Percentiles rank a stretch among this genome's conserved stretches.
Conservation (phyloP, 2,113 vertebrate genomes). For the Egretta garzetta region DNA sequence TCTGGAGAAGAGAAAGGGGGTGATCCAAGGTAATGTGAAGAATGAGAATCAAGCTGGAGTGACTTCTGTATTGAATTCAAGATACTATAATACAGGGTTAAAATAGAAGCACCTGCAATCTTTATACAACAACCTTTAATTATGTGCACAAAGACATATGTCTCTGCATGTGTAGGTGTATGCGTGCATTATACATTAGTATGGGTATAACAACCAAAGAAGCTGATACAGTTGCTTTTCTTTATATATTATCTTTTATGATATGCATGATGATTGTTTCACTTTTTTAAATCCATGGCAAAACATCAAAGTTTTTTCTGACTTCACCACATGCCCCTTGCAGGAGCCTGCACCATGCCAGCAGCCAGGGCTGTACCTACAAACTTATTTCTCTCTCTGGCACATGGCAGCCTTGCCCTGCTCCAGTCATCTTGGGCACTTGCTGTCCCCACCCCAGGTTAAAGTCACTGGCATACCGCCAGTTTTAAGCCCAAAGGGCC, state of each 20-base stretch:
- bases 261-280: background rate
- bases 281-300: background rate
- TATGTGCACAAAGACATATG: background rate
- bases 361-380: background rate
- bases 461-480: background rate
- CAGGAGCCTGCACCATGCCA: accelerated
- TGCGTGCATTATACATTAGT: background rate
- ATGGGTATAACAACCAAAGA: background rate
- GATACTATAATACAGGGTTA: background rate
- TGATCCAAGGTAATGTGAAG: background rate
- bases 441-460: background rate
- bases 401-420: background rate
- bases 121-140: background rate
- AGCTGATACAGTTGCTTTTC: background rate
- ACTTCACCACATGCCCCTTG: background rate
- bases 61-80: background rate
- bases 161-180: background rate
- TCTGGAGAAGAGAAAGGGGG: background rate
- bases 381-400: background rate
- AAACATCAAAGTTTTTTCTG: background rate
- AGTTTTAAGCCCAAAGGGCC: background rate
- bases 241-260: background rate
- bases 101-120: background rate
- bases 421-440: background rate
- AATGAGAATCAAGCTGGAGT: background rate